Evolutionary conservation across 2,888 invertebrate species (phyloP).

Genomic region (Drosophila diplacantha): DNA sequence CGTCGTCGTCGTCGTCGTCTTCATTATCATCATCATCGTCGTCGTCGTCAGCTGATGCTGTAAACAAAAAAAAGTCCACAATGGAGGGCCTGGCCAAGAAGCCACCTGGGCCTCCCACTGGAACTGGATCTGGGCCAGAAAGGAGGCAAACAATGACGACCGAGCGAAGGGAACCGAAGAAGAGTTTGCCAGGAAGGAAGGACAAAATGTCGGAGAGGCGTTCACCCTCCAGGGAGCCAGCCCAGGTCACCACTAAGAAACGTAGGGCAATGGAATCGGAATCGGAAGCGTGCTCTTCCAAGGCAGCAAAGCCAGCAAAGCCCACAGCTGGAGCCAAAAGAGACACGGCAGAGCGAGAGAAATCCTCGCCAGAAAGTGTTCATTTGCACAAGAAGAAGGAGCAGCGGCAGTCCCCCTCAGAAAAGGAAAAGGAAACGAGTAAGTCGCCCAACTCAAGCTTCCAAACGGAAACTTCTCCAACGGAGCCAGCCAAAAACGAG

Average conservation of each 20-base stretch:
- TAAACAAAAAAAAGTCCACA: not conserved
- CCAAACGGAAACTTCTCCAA: not conserved
- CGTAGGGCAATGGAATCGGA: not conserved
- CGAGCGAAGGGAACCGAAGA: not conserved
- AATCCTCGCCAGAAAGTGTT: not conserved
- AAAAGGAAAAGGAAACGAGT: not conserved
- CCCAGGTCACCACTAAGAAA: not conserved
- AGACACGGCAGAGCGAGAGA: not conserved
- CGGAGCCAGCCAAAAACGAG: not conserved
- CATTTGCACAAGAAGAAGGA: not conserved
- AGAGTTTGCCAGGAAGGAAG: not conserved
- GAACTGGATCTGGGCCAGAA: not conserved
- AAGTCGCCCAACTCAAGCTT: not conserved
- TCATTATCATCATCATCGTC: not conserved
- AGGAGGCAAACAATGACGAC: not conserved
- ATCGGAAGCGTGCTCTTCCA: not conserved
- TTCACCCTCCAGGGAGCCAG: not conserved
- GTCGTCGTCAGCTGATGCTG: too few relatives aligned
- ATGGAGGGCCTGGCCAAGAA: not conserved
- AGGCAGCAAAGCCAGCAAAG: not conserved
- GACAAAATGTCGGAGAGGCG: not conserved
- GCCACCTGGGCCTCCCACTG: not conserved
- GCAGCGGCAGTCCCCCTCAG: not conserved
- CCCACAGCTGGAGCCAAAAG: not conserved
- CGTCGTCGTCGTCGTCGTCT: not conserved